Base-by-base conservation (phyloP, 2,888 invertebrate genomes). In the Hedya salicella region DNA sequence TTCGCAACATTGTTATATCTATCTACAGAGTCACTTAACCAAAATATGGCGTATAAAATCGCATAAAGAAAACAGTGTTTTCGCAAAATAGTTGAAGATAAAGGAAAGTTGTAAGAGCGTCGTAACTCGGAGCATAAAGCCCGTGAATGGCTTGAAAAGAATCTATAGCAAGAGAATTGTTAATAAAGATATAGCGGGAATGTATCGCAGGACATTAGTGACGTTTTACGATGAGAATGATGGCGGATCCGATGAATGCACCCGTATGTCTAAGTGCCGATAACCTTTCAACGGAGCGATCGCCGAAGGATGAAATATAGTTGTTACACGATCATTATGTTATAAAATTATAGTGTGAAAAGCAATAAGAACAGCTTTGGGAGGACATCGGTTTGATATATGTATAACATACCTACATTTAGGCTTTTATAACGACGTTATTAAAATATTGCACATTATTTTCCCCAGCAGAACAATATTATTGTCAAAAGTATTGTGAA, bases 41-140 rank as follows among this genome's bases (percentile, higher is more conserved):
- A 89, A 89, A 88, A 89, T 86, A 90, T 87, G 82, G 86, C 86
- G 85, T 88, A 90, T 85, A 83, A 90, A 90, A 91, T 87, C 81
- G 86, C 82, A 88, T 87, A 91, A 90, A 91, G 91, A 90, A 91
- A 90, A 91, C 89, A 89, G 80, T 87, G 86, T 91, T 91, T 91
- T 90, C 88, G 88, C 89, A 88, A 91, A 85, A 90, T 91, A 88
- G 88, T 91, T 84, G 79, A 72, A 85, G 75, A 88, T 88, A 86
- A 89, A 89, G 88, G 86, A 87, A 89, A 89, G 87, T 84, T 86
- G 85, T 88, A 87, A 87, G 85, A 80, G 78, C 78, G 83, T 90
- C 91, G 90, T 92, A 89, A 91, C 85, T 85, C 75, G 67, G 82
- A 78, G 78, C 88, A 87, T 92, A 90, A 91, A 91, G 83, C 85